phyloP scores from a whole-genome alignment of 2,888 invertebrate genomes.

The Lithophane leautieri region DNA sequence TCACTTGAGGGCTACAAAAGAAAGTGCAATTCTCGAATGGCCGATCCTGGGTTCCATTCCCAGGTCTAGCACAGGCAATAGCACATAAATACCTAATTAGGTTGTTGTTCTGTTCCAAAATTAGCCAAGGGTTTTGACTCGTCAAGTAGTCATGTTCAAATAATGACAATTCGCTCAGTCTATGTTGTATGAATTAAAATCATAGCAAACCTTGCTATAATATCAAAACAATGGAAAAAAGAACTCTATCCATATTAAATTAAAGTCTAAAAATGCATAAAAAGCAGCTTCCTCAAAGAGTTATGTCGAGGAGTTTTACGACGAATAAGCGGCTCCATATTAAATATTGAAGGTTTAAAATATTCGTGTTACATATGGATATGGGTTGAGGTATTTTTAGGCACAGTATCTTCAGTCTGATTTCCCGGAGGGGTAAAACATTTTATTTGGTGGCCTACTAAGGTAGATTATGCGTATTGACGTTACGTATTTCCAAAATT shows the following conservation, averaged over 20 bases:
- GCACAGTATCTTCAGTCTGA: conserved; percentile 43
- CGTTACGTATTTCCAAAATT: conserved; percentile 25
- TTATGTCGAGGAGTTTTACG: conserved; percentile 48
- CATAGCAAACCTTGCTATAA: not conserved
- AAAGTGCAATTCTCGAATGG: not conserved
- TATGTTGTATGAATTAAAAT: not conserved
- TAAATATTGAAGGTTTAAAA: conserved; percentile 58
- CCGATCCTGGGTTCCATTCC: not conserved
- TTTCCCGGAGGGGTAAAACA: conserved; percentile 49
- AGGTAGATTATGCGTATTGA: conserved; percentile 29
- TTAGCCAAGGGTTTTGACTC: not conserved
- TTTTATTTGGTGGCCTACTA: conserved; percentile 39
- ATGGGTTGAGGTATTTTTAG: conserved; percentile 41
- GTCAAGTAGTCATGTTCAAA: not conserved
- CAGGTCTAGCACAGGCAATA: not conserved
- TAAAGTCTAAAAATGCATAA: conserved; percentile 34
- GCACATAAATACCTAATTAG: too few species aligned
- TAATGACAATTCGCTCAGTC: not conserved
- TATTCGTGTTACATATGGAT: conserved; percentile 43
- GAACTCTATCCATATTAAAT: conserved; percentile 23
- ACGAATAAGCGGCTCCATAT: conserved; percentile 33
- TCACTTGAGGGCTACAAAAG: not conserved
- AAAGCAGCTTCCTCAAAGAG: conserved; percentile 14
- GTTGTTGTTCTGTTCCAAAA: not conserved
- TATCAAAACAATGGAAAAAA: not conserved